Conservation (phyloP, 1,140 invertebrate species). For the Odontomachus brunneus region DNA sequence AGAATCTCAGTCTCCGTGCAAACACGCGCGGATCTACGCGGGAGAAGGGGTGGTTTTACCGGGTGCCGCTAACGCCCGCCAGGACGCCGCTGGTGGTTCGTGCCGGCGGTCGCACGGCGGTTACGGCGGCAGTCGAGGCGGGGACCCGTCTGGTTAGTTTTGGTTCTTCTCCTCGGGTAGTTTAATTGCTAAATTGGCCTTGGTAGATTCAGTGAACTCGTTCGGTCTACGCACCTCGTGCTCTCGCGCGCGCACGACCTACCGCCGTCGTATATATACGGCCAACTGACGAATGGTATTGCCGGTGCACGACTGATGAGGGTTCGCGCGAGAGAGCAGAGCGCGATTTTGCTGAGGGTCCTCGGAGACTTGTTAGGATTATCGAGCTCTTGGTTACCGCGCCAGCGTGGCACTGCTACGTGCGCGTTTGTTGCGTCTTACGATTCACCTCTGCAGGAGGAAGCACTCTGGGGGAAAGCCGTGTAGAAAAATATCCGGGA, state of each 20-base stretch:
- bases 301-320: conserved; percentile 16
- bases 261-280: neutral
- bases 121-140: conserved; percentile 40
- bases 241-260: neutral
- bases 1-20: conserved; percentile 64
- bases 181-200: conserved; percentile 80
- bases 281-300: conserved; percentile 38
- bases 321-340: conserved; percentile 4
- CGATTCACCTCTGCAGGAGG: no score
- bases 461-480: no score
- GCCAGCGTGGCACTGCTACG: neutral
- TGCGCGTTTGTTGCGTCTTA: neutral
- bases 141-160: conserved; percentile 70
- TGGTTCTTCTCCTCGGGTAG: conserved; percentile 75
- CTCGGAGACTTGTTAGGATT: conserved; percentile 34
- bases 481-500: no score
- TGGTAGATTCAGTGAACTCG: conserved; percentile 57
- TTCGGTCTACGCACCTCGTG: conserved; percentile 10
- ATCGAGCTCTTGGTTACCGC: neutral
- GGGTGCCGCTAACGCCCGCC: conserved; percentile 23
- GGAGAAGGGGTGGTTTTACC: conserved; percentile 44
- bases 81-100: conserved; percentile 13
- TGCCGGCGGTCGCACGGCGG: conserved; percentile 38
- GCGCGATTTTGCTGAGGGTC: conserved; percentile 1
- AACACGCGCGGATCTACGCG: conserved; percentile 69